phyloP scores from a whole-genome alignment of 2,113 vertebrate genomes.

The Tinamus guttatus region DNA sequence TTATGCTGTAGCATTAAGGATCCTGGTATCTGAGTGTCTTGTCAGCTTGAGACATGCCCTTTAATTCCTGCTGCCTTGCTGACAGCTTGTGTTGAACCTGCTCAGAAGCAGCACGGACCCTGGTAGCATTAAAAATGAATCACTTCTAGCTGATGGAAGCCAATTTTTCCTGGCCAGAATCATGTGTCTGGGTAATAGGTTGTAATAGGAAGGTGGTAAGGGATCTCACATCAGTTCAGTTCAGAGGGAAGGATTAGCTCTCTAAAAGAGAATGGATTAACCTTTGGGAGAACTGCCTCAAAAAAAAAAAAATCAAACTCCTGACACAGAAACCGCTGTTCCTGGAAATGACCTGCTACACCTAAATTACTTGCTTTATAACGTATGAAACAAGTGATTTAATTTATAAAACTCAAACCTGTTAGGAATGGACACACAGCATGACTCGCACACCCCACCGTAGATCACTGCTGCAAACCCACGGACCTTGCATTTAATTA shows the following conservation, averaged over 20 bases:
- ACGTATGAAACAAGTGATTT: background rate
- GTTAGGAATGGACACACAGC: rapidly evolving
- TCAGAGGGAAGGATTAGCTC: slow-evolving; percentile 1
- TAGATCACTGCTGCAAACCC: background rate
- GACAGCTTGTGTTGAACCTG: background rate
- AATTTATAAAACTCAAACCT: background rate
- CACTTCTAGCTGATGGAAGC: background rate
- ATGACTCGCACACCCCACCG: background rate
- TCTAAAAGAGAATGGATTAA: slow-evolving; percentile 10
- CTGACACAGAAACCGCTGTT: background rate
- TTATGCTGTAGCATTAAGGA: slow-evolving; percentile 19
- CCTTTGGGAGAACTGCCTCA: background rate
- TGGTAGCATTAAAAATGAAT: slow-evolving; percentile 23
- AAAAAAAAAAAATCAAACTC: background rate
- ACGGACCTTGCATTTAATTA: slow-evolving; percentile 3
- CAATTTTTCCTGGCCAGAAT: background rate
- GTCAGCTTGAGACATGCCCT: slow-evolving; percentile 13
- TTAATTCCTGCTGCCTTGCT: slow-evolving; percentile 30
- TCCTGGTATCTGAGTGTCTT: background rate
- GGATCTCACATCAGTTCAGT: background rate
- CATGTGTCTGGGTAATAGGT: background rate
- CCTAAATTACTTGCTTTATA: background rate
- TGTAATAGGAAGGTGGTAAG: slow-evolving; percentile 3
- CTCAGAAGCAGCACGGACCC: background rate
- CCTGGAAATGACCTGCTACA: background rate